Conservation (phyloP, 2,888 invertebrate species). For the Caenorhabditis parvicauda region DNA sequence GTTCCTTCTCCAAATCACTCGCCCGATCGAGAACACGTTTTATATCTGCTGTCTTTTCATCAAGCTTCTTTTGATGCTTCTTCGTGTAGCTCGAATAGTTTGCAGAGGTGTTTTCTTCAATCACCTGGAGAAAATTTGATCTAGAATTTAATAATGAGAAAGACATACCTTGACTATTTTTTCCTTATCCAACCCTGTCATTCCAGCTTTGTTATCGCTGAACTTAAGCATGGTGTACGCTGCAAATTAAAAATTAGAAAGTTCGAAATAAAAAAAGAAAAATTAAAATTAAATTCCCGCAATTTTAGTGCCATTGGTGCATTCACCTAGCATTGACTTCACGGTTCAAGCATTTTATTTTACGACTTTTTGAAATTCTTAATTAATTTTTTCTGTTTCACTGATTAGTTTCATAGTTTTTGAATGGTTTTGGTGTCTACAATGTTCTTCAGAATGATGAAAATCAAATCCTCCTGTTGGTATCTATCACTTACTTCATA, state of each 20-base stretch:
- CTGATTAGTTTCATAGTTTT: too few relatives aligned
- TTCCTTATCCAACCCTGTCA: slow-evolving; percentile 66
- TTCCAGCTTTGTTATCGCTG: slow-evolving; percentile 64
- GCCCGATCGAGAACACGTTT: slow-evolving; percentile 19
- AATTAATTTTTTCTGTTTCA: too few relatives aligned
- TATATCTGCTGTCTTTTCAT: slow-evolving; percentile 63
- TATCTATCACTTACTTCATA: too few relatives aligned
- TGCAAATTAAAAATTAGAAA: slow-evolving; percentile 1
- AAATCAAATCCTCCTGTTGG: too few relatives aligned
- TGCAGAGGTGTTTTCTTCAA: slow-evolving; percentile 67
- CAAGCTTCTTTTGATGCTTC: slow-evolving; percentile 66
- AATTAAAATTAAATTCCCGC: not conserved
- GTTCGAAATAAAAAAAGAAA: slow-evolving; percentile 4
- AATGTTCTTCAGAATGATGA: too few relatives aligned
- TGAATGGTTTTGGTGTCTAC: too few relatives aligned
- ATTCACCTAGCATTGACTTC: too few relatives aligned
- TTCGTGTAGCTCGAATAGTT: slow-evolving; percentile 68
- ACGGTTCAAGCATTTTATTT: too few relatives aligned
- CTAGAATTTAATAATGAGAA: too few relatives aligned
- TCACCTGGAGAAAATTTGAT: too few relatives aligned
- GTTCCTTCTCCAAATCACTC: slow-evolving; percentile 19
- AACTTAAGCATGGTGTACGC: slow-evolving; percentile 25
- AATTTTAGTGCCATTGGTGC: slow-evolving; percentile 7
- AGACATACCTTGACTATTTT: slow-evolving; percentile 55
- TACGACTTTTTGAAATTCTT: too few relatives aligned